Evolutionary conservation across 2,113 vertebrate species (phyloP).

Genomic region (Lontra canadensis): DNA sequence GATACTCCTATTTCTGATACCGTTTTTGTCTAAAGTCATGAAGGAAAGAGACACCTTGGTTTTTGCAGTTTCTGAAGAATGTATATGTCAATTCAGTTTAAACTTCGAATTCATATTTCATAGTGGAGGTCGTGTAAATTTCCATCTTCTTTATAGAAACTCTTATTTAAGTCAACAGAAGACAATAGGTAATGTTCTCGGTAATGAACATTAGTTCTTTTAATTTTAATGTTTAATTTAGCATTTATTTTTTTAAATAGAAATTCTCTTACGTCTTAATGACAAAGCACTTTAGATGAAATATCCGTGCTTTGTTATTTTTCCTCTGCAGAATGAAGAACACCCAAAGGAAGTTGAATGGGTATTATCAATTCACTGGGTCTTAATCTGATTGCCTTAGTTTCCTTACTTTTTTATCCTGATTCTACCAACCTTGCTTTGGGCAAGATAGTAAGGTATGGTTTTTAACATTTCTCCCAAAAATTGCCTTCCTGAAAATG

Average conservation of each 20-base stretch:
- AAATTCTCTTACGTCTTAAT: background rate
- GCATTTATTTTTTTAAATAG: background rate
- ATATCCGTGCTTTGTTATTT: background rate
- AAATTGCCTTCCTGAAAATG: background rate
- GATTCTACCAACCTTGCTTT: background rate
- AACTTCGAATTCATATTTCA: background rate
- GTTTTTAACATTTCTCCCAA: background rate
- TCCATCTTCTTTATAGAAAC: background rate
- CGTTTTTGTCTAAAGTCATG: background rate
- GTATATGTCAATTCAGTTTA: background rate
- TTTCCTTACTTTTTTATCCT: background rate
- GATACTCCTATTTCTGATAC: background rate
- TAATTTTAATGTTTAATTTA: background rate
- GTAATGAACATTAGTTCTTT: background rate
- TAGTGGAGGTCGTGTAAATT: background rate
- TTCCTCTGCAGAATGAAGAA: background rate
- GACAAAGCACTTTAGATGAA: background rate
- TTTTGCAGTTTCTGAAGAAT: background rate
- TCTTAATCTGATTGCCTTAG: background rate
- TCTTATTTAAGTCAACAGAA: background rate
- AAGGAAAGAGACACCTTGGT: background rate
- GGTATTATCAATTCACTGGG: background rate
- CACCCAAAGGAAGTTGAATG: background rate
- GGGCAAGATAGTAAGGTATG: background rate
- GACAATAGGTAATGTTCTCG: background rate